A percentile compares a stretch with the other conserved stretches of the same genome.
Evolutionary conservation across 2,113 vertebrate species (phyloP).

Genomic region (Oryzias curvinotus): DNA sequence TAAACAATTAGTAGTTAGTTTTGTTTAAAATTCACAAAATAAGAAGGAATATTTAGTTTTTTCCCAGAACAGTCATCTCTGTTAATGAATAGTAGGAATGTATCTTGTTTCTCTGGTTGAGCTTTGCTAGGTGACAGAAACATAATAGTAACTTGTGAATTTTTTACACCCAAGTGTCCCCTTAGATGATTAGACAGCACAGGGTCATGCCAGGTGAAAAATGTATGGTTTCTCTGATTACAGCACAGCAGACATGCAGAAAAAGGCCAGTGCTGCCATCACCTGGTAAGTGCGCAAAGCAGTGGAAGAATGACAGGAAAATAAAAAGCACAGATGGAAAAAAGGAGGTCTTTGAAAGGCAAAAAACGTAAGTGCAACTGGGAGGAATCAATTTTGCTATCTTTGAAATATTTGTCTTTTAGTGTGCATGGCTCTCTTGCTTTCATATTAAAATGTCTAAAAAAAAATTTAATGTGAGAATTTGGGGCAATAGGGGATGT

Average conservation of each 20-base stretch:
- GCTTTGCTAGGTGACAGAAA: slow-evolving; percentile 14
- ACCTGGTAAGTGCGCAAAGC: slow-evolving; percentile 56
- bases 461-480: too few relatives aligned
- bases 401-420: neutral
- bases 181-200: neutral
- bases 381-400: neutral
- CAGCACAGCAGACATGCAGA: neutral
- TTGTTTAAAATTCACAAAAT: slow-evolving; percentile 22
- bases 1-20: too few relatives aligned
- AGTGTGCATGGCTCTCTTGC: too few relatives aligned
- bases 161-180: slow-evolving; percentile 4
- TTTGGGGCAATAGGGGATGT: too few relatives aligned
- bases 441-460: too few relatives aligned
- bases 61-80: slow-evolving; percentile 38
- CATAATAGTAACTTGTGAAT: slow-evolving; percentile 17
- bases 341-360: neutral
- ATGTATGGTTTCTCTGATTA: neutral
- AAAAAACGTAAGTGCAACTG: neutral
- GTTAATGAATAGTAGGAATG: slow-evolving; percentile 16
- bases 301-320: neutral
- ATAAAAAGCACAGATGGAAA: neutral
- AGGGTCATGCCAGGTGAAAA: slow-evolving; percentile 4
- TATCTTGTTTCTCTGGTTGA: slow-evolving; percentile 30
- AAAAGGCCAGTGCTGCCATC: slow-evolving; percentile 66
- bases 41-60: neutral